These are phyloP conservation scores for Pseudomyrmex pallidus DNA, from an alignment of 1,140 invertebrate genomes.

Conservation along the genomic window DNA sequence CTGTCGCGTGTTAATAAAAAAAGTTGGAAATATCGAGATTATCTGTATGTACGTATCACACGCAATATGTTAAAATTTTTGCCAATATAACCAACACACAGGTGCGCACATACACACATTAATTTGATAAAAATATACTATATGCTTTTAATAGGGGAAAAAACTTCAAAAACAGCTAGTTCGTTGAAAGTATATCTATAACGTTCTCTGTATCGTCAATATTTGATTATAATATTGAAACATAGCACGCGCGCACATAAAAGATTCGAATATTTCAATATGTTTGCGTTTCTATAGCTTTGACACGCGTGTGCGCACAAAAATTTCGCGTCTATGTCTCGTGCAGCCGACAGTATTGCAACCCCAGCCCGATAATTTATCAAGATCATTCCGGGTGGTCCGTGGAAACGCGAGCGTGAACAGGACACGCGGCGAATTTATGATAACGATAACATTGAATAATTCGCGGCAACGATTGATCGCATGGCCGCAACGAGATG, in stretches of 20 bases:
- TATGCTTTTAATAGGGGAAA: not conserved
- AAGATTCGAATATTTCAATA: constrained; percentile 23
- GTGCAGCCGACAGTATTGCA: constrained; percentile 52
- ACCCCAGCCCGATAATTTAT: constrained; percentile 68
- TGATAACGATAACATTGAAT: constrained; percentile 77
- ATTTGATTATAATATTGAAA: constrained; percentile 34
- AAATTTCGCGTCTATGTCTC: constrained; percentile 64
- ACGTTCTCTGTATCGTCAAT: not conserved
- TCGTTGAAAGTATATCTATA: not conserved
- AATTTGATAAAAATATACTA: too few species aligned
- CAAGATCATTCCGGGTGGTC: constrained; percentile 68
- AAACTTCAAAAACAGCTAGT: not conserved
- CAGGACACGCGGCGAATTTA: constrained; percentile 69
- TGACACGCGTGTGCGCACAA: constrained; percentile 40
- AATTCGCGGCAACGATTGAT: constrained; percentile 73
- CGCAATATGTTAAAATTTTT: too few species aligned
- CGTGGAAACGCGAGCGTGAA: constrained; percentile 43
- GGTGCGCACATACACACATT: too few species aligned
- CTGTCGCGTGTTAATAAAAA: not conserved
- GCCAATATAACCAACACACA: too few species aligned
- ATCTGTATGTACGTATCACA: not conserved
- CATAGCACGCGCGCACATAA: not conserved
- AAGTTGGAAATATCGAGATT: not conserved
- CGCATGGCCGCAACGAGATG: constrained; percentile 41
- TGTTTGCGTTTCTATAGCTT: constrained; percentile 31